Conservation (phyloP, 2,888 invertebrate genomes). For the Serrognathus titanus region DNA sequence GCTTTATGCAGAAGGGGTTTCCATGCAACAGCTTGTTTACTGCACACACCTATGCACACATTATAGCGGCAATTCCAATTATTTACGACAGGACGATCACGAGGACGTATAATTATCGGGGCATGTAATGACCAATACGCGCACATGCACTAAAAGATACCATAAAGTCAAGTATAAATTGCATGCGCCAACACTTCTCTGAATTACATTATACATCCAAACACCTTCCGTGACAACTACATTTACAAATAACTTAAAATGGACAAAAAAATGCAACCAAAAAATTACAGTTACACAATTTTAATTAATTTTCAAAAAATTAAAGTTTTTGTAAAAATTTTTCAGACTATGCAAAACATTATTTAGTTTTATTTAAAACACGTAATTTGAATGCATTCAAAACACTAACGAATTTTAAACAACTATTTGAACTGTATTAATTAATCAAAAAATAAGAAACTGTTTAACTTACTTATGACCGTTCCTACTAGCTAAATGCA, state of each 20-base stretch:
- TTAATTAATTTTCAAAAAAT: too few species aligned
- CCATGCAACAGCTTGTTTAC: conserved; percentile 47
- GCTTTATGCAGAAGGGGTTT: conserved; percentile 31
- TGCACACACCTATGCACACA: conserved; percentile 34
- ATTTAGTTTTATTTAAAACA: not conserved
- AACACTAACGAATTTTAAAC: not conserved
- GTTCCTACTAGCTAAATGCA: conserved; percentile 91
- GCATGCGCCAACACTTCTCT: too few species aligned
- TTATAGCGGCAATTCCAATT: conserved; percentile 26
- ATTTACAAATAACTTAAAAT: not conserved
- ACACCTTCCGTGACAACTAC: not conserved
- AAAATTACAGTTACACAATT: too few species aligned
- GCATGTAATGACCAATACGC: conserved; percentile 21
- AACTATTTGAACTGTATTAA: not conserved
- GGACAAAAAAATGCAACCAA: too few species aligned
- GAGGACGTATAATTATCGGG: conserved; percentile 19
- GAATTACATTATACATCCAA: too few species aligned
- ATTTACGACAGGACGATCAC: conserved; percentile 20
- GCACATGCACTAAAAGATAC: conserved; percentile 9
- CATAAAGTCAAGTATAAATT: too few species aligned
- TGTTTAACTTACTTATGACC: conserved; percentile 74
- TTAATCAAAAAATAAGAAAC: not conserved
- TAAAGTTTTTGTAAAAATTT: too few species aligned
- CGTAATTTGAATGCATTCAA: not conserved
- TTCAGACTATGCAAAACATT: too few species aligned